Conservation (phyloP, 2,113 vertebrate genomes). For the Crocuta crocuta region DNA sequence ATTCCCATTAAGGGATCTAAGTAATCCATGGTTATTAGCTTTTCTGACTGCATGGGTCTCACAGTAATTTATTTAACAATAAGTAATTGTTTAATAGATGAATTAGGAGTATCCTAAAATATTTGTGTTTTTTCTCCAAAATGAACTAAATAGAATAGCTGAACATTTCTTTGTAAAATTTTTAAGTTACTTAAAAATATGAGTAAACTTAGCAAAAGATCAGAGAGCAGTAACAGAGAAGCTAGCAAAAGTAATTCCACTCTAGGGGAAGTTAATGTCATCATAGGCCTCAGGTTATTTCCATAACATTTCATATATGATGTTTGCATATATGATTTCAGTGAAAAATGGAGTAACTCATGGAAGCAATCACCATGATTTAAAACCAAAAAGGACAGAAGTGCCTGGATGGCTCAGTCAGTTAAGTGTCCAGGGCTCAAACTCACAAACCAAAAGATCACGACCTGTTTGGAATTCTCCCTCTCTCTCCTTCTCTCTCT, state of each 20-base stretch:
- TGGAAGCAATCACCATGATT: background rate
- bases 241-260: background rate
- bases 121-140: background rate
- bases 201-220: background rate
- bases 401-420: too few relatives aligned
- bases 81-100: background rate
- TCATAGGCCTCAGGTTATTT: background rate
- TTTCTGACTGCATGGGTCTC: background rate
- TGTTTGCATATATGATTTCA: background rate
- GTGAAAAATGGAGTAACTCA: background rate
- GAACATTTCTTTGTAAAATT: background rate
- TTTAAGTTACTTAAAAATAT: background rate
- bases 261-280: background rate
- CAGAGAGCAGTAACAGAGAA: background rate
- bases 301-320: background rate
- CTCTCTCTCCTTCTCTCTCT: too few relatives aligned
- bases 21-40: background rate
- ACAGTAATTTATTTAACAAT: background rate
- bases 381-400: background rate
- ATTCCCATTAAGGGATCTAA: background rate
- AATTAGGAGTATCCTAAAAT: background rate
- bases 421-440: too few relatives aligned
- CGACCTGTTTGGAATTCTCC: too few relatives aligned
- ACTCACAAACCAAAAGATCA: too few relatives aligned
- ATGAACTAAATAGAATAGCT: background rate